Conservation (phyloP, 1,140 invertebrate genomes). For the Pseudomyrmex pallidus region DNA sequence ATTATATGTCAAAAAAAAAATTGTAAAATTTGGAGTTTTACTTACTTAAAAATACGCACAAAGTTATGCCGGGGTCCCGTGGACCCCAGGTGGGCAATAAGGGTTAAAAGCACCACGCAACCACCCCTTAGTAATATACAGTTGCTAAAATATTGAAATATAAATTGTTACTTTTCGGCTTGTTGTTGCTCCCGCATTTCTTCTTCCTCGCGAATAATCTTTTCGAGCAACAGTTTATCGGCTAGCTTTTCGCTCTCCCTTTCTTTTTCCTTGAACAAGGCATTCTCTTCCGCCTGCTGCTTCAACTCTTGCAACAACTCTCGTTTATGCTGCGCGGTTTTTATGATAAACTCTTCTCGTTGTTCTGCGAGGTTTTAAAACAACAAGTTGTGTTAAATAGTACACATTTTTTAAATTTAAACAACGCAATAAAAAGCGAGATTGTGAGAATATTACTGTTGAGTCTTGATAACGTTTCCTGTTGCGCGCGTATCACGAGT, state of each 20-base stretch:
- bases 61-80: no score
- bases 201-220: slow-evolving; percentile 75
- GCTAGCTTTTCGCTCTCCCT: slow-evolving; percentile 82
- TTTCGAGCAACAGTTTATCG: slow-evolving; percentile 83
- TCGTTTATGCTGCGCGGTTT: slow-evolving; percentile 82
- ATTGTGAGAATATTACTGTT: slow-evolving; percentile 70
- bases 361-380: slow-evolving; percentile 76
- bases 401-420: not conserved
- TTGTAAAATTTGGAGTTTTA: no score
- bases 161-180: slow-evolving; percentile 68
- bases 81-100: no score
- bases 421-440: not conserved
- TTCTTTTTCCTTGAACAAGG: slow-evolving; percentile 82
- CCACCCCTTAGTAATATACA: not conserved
- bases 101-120: not conserved
- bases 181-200: slow-evolving; percentile 65
- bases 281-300: slow-evolving; percentile 84
- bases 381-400: slow-evolving; percentile 1
- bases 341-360: slow-evolving; percentile 72
- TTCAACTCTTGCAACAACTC: slow-evolving; percentile 79
- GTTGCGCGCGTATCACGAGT: slow-evolving; percentile 76
- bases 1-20: no score
- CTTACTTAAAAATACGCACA: no score
- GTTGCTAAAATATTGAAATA: not conserved
- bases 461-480: slow-evolving; percentile 74